These are phyloP conservation scores for Ypsolopha scabrella DNA, from an alignment of 2,888 invertebrate genomes.

Conservation along the genomic window DNA sequence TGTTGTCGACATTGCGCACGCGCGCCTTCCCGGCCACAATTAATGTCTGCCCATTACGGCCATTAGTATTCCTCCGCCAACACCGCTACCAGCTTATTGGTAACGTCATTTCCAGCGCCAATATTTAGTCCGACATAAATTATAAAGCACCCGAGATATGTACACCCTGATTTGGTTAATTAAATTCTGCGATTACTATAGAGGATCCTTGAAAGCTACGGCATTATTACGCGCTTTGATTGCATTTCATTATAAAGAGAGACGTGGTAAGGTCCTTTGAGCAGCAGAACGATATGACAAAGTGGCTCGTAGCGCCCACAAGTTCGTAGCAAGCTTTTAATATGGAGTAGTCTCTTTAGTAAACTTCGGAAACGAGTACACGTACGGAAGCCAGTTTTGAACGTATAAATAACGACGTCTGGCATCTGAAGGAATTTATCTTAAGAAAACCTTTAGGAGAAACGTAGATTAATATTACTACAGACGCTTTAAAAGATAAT, in stretches of 20 bases:
- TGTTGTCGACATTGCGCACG: constrained; percentile 10
- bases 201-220: constrained; percentile 10
- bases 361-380: constrained; percentile 33
- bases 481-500: neutral
- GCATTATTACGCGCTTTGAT: constrained; percentile 16
- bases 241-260: constrained; percentile 27
- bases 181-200: constrained; percentile 29
- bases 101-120: constrained; percentile 35
- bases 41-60: constrained; percentile 39
- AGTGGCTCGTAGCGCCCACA: constrained; percentile 24
- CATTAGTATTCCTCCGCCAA: constrained; percentile 45
- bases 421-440: constrained; percentile 35
- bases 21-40: constrained; percentile 20
- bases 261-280: constrained; percentile 27
- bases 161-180: constrained; percentile 16
- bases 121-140: constrained; percentile 39
- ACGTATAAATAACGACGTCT: constrained; percentile 41
- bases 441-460: constrained; percentile 21
- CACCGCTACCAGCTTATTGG: constrained; percentile 32
- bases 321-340: constrained; percentile 37
- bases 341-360: constrained; percentile 38
- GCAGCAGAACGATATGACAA: constrained; percentile 33
- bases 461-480: neutral
- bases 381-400: constrained; percentile 23
- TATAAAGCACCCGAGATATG: constrained; percentile 24